phyloP scores from a whole-genome alignment of 2,797 vertebrate genomes.

The Pipistrellus kuhlii region DNA sequence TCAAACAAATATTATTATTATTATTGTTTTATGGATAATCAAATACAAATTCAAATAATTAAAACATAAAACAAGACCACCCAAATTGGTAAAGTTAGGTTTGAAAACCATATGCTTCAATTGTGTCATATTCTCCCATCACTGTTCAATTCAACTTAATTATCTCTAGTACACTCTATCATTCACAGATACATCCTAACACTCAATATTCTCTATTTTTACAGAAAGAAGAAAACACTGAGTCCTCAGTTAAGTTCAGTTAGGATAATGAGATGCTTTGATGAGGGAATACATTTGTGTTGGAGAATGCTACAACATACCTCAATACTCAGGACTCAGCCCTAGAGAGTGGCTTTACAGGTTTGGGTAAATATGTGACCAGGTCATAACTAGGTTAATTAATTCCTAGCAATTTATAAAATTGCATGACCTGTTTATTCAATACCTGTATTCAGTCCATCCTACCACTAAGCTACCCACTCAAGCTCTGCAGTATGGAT shows the following conservation, averaged over 20 bases:
- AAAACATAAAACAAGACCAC: not conserved
- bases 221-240: not conserved
- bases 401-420: not conserved
- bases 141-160: not conserved
- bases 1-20: not conserved
- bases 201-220: not conserved
- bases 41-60: not conserved
- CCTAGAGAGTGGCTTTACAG: not conserved
- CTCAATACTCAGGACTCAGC: not conserved
- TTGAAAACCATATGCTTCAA: not conserved
- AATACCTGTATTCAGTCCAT: not conserved
- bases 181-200: not conserved
- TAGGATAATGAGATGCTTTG: not conserved
- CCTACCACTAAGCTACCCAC: not conserved
- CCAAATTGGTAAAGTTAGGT: not conserved
- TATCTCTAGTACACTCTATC: not conserved
- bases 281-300: not conserved
- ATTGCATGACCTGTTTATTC: not conserved
- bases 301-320: accelerated
- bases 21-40: not conserved
- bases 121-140: not conserved
- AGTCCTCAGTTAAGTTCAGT: not conserved
- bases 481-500: not conserved
- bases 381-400: not conserved
- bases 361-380: not conserved